phyloP scores from a whole-genome alignment of 2,888 invertebrate species.

The Coleophora deauratella region DNA sequence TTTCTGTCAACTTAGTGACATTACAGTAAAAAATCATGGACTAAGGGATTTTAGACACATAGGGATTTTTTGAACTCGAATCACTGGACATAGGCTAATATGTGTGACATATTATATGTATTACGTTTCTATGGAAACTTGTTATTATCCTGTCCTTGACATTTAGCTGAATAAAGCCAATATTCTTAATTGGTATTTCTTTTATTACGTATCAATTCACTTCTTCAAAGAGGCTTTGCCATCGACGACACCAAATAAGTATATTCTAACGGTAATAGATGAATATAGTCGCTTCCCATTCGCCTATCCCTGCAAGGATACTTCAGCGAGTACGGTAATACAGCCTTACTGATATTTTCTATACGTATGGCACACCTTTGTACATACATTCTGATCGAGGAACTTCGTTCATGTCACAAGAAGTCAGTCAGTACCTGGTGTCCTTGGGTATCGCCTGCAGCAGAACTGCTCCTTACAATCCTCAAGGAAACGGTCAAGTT shows the following conservation, averaged over 20 bases:
- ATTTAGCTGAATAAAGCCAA: no score
- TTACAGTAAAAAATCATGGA: no score
- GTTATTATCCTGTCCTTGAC: no score
- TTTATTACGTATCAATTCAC: no score
- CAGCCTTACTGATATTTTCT: conserved; percentile 7
- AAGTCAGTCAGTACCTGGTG: conserved; percentile 2
- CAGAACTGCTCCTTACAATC: conserved; percentile 10
- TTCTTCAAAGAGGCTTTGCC: conserved; percentile 17
- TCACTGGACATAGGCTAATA: no score
- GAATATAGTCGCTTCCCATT: conserved; percentile 8
- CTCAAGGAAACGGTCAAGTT: conserved; percentile 8
- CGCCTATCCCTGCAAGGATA: conserved; percentile 10
- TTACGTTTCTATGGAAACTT: no score
- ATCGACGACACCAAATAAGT: conserved; percentile 8
- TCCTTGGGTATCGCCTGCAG: conserved; percentile 7
- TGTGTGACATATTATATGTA: no score
- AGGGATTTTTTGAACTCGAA: no score
- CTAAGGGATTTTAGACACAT: no score
- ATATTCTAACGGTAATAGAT: conserved; percentile 12
- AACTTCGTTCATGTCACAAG: conserved; percentile 7
- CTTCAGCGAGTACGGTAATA: conserved; percentile 6
- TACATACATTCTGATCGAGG: conserved; percentile 10
- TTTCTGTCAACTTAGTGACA: no score
- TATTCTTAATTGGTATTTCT: no score
- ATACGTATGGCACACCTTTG: conserved; percentile 3